phyloP scores from a whole-genome alignment of 1,140 invertebrate species.

The Caerostris extrusa region DNA sequence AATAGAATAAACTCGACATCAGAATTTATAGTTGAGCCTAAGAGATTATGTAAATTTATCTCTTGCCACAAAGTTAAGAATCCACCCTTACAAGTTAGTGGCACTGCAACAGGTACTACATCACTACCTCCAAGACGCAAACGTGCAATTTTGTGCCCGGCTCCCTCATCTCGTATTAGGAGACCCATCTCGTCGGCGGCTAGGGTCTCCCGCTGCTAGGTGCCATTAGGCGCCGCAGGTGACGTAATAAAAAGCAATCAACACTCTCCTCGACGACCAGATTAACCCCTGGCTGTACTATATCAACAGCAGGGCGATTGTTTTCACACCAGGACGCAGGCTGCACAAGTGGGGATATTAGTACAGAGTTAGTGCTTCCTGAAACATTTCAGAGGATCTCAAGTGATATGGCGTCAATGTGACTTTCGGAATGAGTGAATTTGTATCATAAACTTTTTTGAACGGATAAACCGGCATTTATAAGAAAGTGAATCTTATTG shows the following conservation, averaged over 20 bases:
- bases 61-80: no score
- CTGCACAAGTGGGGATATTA: neutral
- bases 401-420: no score
- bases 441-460: no score
- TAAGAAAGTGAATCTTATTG: no score
- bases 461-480: no score
- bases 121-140: neutral
- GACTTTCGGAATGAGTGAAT: no score
- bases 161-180: neutral
- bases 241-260: conserved; percentile 38
- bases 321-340: neutral
- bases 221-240: conserved; percentile 33
- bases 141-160: neutral
- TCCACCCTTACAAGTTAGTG: no score
- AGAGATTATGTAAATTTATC: no score
- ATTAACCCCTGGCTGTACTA: neutral
- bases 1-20: no score
- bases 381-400: no score
- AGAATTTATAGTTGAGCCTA: no score
- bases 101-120: neutral
- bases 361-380: no score
- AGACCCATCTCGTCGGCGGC: neutral
- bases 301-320: neutral
- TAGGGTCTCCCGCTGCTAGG: neutral
- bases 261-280: conserved; percentile 1